Base-by-base conservation (phyloP, 2,888 invertebrate genomes). In the Megaustenia siamemsis region DNA sequence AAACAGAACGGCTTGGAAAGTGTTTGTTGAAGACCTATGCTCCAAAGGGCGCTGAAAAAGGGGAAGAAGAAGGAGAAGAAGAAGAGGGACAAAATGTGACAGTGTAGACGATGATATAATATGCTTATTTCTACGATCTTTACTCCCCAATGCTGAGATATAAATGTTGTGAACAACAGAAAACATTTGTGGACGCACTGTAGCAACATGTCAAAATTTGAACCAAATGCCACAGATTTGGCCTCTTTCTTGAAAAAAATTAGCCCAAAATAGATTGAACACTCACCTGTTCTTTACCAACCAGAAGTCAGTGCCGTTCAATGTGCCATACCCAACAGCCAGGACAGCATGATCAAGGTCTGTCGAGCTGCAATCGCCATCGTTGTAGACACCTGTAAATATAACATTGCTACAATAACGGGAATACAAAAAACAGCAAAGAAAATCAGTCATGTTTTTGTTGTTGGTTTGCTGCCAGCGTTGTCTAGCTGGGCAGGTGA, bases 251-350 rank as follows among this genome's bases (percentile, higher is more conserved):
- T 53, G 15, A 10, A 18, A 53, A 18, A 18, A 53, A 21, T 21
- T 18, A 18, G 21, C 1, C 21, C 21, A 66, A 32, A 32, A 66
- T 6, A 28, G 32, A 12, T 32, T 32, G 56, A n/a, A 28, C 35
- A 68, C 69, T 40, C 24, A 53, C 75, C 75, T 75, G 53, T 75
- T 75, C 35, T 75, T 75, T 3, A 75, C 75, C 0, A 75, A 32
- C 75, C 75, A 75, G 53, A 35, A 75, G 24, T 75, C 75, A 32
- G 32, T 35, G 24, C 53, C 75, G n/a, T 75, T 53, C 5, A 0
- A 15, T 28, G 28, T 53, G 0, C 75, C 75, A 35, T 75, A 75
- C 24, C 75, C 75, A 21, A 75, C 75, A 5, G 49, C 53, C 28
- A 75, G 32, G 6, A 75, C 49, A 1, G 53, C 75, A 24, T 75